Evolutionary conservation across 2,113 vertebrate genomes (phyloP).

Genomic region (Gasterosteus nipponicus): DNA sequence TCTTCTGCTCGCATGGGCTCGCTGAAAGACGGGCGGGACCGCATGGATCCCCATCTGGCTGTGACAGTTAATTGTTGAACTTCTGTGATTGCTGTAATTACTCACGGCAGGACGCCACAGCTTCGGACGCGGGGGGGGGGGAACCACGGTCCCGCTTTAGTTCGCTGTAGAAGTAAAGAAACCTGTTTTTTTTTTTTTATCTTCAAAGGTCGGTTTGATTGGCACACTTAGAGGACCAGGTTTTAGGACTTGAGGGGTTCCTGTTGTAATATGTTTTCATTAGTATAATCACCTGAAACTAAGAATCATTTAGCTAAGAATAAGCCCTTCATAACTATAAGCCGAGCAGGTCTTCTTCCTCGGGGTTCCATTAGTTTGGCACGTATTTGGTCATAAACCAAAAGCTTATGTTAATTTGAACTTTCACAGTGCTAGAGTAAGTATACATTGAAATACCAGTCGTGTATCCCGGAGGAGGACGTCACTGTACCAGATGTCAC

Average conservation of each 20-base stretch:
- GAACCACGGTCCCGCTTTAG: slow-evolving; percentile 43
- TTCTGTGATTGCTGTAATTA: slow-evolving; percentile 80
- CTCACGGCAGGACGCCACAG: slow-evolving; percentile 55
- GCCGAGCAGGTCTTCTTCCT: not conserved
- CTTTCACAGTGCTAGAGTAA: too few species aligned
- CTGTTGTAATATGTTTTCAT: not conserved
- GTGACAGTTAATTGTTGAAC: slow-evolving; percentile 78
- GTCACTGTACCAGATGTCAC: too few species aligned
- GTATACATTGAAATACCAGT: too few species aligned
- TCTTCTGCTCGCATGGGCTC: slow-evolving; percentile 64
- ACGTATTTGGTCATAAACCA: not conserved
- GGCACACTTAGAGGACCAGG: not conserved
- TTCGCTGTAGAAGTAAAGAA: slow-evolving; percentile 20
- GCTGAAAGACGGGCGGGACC: slow-evolving; percentile 68
- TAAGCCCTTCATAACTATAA: not conserved
- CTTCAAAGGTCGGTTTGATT: not conserved
- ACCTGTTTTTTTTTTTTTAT: slow-evolving; percentile 9
- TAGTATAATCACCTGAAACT: not conserved
- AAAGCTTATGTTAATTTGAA: too few species aligned
- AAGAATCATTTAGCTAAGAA: not conserved
- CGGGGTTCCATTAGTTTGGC: not conserved
- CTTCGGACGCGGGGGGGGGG: slow-evolving; percentile 13
- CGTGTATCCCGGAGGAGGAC: too few species aligned
- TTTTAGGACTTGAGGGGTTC: not conserved
- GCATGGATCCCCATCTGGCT: slow-evolving; percentile 74